Evolutionary conservation across 2,888 invertebrate genomes (phyloP).

Genomic region (Apoderus coryli): DNA sequence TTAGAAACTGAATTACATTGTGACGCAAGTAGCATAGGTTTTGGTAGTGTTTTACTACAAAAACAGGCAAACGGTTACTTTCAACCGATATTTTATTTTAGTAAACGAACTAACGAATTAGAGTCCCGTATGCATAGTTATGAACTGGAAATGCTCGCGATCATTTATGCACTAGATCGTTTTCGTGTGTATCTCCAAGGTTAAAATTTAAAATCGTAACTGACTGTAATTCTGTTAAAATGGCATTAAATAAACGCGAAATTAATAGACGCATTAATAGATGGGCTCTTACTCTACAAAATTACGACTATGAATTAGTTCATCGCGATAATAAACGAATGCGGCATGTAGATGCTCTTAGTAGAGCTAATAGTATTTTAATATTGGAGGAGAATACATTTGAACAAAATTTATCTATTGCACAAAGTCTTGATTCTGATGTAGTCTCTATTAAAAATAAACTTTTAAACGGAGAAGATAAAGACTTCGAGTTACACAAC

Average conservation of each 20-base stretch:
- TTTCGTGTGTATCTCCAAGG: slow-evolving; percentile 9
- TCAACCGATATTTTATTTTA: background rate
- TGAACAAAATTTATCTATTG: too few relatives aligned
- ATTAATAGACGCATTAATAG: slow-evolving; percentile 11
- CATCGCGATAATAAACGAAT: slow-evolving; percentile 11
- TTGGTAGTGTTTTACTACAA: too few relatives aligned
- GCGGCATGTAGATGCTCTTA: slow-evolving; percentile 15
- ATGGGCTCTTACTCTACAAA: slow-evolving; percentile 13
- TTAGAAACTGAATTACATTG: too few relatives aligned
- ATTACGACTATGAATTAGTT: slow-evolving; percentile 13
- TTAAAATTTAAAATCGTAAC: slow-evolving; percentile 6
- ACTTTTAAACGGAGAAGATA: too few relatives aligned
- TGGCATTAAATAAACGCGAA: slow-evolving; percentile 8
- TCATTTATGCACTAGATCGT: slow-evolving; percentile 4
- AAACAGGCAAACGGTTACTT: too few relatives aligned
- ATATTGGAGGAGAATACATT: too few relatives aligned
- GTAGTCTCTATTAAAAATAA: too few relatives aligned
- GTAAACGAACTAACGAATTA: slow-evolving; percentile 3
- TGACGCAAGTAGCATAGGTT: too few relatives aligned
- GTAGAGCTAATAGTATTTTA: too few relatives aligned
- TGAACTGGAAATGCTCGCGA: slow-evolving; percentile 8
- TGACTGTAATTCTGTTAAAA: slow-evolving; percentile 8
- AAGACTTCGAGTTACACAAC: too few relatives aligned
- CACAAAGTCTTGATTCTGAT: too few relatives aligned
- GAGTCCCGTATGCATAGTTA: slow-evolving; percentile 8